A percentile compares a stretch with the other conserved stretches of the same genome.
Conservation (phyloP, 2,113 vertebrate species). For the Etheostoma cragini region DNA sequence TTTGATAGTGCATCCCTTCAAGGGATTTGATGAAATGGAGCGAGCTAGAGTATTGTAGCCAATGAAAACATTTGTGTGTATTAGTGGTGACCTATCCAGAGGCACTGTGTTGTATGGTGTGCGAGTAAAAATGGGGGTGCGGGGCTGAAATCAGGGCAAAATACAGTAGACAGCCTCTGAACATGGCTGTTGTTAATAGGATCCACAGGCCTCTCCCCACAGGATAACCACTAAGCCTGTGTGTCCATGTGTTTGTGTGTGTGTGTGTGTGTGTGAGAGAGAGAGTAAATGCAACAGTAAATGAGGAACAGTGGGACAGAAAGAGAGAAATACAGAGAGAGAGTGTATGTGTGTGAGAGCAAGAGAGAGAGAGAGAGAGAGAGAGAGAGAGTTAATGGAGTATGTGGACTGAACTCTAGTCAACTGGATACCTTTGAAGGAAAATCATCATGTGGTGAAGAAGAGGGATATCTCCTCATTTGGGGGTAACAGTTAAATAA, state of each 20-base stretch:
- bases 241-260: slow-evolving; percentile 55
- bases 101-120: slow-evolving; percentile 43
- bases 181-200: slow-evolving; percentile 72
- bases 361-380: not conserved
- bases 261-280: slow-evolving; percentile 43
- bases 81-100: slow-evolving; percentile 62
- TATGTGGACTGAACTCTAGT: slow-evolving; percentile 69
- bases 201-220: slow-evolving; percentile 77
- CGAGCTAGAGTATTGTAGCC: slow-evolving; percentile 24
- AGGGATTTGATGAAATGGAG: slow-evolving; percentile 47
- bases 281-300: slow-evolving; percentile 65
- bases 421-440: slow-evolving; percentile 73
- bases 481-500: slow-evolving; percentile 79
- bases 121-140: slow-evolving; percentile 47
- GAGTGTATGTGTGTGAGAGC: slow-evolving; percentile 30
- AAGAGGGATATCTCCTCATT: slow-evolving; percentile 78
- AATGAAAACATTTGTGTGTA: slow-evolving; percentile 67
- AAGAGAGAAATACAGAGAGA: slow-evolving; percentile 56
- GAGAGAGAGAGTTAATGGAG: slow-evolving; percentile 72
- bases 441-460: slow-evolving; percentile 75
- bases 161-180: slow-evolving; percentile 64
- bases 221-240: slow-evolving; percentile 76
- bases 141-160: slow-evolving; percentile 55
- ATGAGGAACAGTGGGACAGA: slow-evolving; percentile 67
- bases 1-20: slow-evolving; percentile 46